Percentiles rank a stretch among this genome's conserved stretches.
Evolutionary conservation across 2,113 vertebrate species (phyloP).

Genomic region (Sinocyclocheilus maitianheensis): DNA sequence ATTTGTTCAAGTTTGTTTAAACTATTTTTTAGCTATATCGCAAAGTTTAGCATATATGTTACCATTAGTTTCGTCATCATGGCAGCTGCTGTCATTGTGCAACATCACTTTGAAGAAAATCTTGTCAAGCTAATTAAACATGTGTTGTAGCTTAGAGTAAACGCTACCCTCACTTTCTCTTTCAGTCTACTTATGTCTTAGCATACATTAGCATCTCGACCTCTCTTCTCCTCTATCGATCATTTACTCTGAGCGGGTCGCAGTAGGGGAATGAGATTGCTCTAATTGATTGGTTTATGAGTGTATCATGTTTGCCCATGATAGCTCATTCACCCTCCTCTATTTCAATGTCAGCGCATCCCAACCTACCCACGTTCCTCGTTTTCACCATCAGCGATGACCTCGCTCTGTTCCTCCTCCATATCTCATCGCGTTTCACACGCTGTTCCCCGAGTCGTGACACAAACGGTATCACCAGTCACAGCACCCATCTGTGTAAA

Average conservation of each 20-base stretch:
- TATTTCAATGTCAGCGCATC: neutral
- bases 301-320: constrained; percentile 19
- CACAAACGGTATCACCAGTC: neutral
- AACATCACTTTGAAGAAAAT: no score
- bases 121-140: no score
- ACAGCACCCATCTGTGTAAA: neutral
- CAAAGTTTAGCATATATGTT: neutral
- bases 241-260: constrained; percentile 17
- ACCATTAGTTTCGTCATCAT: neutral
- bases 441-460: constrained; percentile 10
- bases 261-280: constrained; percentile 24
- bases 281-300: constrained; percentile 36
- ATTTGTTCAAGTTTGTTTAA: neutral
- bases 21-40: neutral
- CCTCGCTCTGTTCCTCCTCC: constrained; percentile 10
- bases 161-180: neutral
- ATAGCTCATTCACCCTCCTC: neutral
- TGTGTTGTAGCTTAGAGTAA: neutral
- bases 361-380: constrained; percentile 6
- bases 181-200: neutral
- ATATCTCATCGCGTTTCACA: neutral
- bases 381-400: neutral
- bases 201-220: neutral
- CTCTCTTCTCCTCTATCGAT: constrained; percentile 25
- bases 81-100: neutral